Base-by-base conservation (phyloP, 2,888 invertebrate genomes). In the Meliscaeva auricollis region DNA sequence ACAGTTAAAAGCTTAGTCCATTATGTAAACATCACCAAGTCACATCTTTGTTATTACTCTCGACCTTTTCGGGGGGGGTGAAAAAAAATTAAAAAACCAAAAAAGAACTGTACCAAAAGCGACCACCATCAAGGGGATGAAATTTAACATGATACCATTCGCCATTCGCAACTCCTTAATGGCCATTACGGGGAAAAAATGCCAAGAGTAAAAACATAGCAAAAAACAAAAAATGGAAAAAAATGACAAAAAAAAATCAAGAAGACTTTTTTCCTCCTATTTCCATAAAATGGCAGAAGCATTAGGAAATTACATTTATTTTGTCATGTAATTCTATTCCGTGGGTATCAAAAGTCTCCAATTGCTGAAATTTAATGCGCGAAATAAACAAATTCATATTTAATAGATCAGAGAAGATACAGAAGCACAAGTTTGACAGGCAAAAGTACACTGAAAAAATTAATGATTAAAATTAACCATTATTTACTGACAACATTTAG, bases 221-320 rank as follows among this genome's bases (percentile, higher is more conserved):
- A 9, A 13, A 9, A 9, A 50, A 48, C 5, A 48, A 66, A 50
- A 17, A 17, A 32, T 0, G 7, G 5, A n/a, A 20, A 1, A 56
- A 4, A 17, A 15, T 15, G 8, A 17, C 15, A 50, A 46, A 76
- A 66, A 66, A 48, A 41, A 44, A 68, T 15, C 32, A 11, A 52
- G 7, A 26, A 26, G 26, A 26, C 26, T 62, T 62, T 64, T 41
- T 58, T 32, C n/a, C 70, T 73, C 70, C 58, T 79, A 70, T 78
- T 69, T 83, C 20, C 62, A 78, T 66, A 64, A 64, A 66, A 79
- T 83, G 30, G 52, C 38, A 38, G 9, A 50, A 46, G 74, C 83
- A 79, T 83, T 83, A 83, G 78, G 58, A 83, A 58, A 83, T 79
- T 72, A 79, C 52, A 75, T 84, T 79, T 35, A 50, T 58, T 80